A percentile compares a stretch with the other conserved stretches of the same genome.
Evolutionary conservation across 2,888 invertebrate genomes (phyloP).

Genomic region (Morpho achilles): DNA sequence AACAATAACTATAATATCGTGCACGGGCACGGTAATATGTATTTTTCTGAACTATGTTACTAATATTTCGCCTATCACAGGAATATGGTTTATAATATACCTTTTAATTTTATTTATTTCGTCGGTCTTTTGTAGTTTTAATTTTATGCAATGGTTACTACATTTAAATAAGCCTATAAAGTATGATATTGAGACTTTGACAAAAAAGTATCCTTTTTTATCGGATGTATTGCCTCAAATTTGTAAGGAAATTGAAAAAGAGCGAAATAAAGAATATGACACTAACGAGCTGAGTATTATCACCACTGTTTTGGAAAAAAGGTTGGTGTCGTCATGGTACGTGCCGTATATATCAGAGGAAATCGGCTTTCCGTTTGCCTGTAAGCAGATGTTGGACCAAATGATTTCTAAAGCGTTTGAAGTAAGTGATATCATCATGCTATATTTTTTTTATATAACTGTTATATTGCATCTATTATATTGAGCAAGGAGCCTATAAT

Average conservation of each 20-base stretch:
- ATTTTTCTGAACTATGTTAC: constrained; percentile 57
- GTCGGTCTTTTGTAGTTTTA: constrained; percentile 71
- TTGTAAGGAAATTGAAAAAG: constrained; percentile 26
- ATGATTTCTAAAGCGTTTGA: constrained; percentile 69
- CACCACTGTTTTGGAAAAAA: constrained; percentile 65
- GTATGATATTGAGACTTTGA: constrained; percentile 53
- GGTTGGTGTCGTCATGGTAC: constrained; percentile 72
- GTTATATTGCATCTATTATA: no score
- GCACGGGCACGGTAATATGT: constrained; percentile 48
- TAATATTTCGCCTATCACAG: constrained; percentile 60
- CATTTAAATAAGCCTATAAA: constrained; percentile 72
- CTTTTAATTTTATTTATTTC: constrained; percentile 55
- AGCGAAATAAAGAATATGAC: constrained; percentile 58
- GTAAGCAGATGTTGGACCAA: constrained; percentile 73
- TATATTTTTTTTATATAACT: not conserved
- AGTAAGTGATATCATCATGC: constrained; percentile 38
- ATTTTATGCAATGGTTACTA: constrained; percentile 74
- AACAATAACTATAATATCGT: constrained; percentile 49
- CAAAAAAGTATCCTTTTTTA: constrained; percentile 48
- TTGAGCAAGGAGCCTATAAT: no score
- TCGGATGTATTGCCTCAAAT: constrained; percentile 42
- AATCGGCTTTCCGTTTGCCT: constrained; percentile 72
- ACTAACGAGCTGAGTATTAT: constrained; percentile 69
- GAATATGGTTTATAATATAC: constrained; percentile 67
- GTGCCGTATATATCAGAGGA: constrained; percentile 67